A percentile compares a stretch with the other conserved stretches of the same genome.
Evolutionary conservation across 2,888 invertebrate genomes (phyloP).

Genomic region (Lomographa bimaculata): DNA sequence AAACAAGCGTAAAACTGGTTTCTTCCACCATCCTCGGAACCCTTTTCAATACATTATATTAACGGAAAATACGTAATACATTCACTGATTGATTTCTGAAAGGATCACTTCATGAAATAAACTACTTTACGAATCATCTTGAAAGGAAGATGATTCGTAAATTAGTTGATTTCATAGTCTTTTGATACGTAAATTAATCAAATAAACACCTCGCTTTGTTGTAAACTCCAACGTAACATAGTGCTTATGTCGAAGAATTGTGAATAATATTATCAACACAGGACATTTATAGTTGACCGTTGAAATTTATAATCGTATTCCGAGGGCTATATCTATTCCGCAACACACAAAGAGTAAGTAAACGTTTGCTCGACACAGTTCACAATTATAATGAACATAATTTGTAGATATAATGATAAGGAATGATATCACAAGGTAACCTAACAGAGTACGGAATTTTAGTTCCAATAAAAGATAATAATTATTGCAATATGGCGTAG

Average conservation of each 20-base stretch:
- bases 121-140: no score
- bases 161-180: constrained; percentile 1
- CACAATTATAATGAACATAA: constrained; percentile 63
- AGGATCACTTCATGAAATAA: no score
- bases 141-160: no score
- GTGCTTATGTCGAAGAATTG: constrained; percentile 24
- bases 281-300: constrained; percentile 3
- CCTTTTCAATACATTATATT: neutral
- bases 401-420: constrained; percentile 76
- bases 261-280: no score
- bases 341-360: constrained; percentile 44
- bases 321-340: constrained; percentile 29
- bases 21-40: no score
- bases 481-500: constrained; percentile 15
- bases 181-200: constrained; percentile 5
- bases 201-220: constrained; percentile 52
- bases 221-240: constrained; percentile 64
- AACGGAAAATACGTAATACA: constrained; percentile 1
- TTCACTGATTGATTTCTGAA: constrained; percentile 2
- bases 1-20: constrained; percentile 11
- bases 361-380: constrained; percentile 60
- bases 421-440: constrained; percentile 67
- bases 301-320: constrained; percentile 9
- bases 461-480: constrained; percentile 15
- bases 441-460: constrained; percentile 51